Conservation (phyloP, 1,140 invertebrate genomes). For the Tetramorium simillimum region DNA sequence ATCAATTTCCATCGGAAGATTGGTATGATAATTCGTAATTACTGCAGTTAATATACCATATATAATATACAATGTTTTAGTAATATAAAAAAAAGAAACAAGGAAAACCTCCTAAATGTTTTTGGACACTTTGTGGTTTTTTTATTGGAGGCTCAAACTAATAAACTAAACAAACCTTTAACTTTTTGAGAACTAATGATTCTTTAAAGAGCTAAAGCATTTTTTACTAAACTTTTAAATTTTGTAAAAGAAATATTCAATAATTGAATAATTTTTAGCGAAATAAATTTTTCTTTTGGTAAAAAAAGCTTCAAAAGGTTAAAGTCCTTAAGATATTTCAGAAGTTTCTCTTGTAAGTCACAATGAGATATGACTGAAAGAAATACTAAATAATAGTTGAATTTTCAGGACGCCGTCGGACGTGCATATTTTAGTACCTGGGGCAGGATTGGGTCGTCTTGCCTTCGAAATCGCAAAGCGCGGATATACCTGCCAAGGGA, state of each 20-base stretch:
- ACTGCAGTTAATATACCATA: background rate
- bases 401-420: conserved; percentile 81
- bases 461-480: conserved; percentile 96
- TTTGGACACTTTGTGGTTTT: background rate
- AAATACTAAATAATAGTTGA: conserved; percentile 77
- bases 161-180: background rate
- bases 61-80: too few relatives aligned
- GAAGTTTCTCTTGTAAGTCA: conserved; percentile 15
- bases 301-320: too few relatives aligned
- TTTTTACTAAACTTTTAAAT: too few relatives aligned
- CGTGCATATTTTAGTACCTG: conserved; percentile 95
- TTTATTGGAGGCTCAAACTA: background rate
- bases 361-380: conserved; percentile 64
- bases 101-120: conserved; percentile 15
- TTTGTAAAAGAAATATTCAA: too few relatives aligned
- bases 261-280: too few relatives aligned
- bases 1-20: conserved; percentile 89
- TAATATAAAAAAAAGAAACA: background rate
- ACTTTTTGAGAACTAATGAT: too few relatives aligned
- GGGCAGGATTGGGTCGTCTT: conserved; percentile 96
- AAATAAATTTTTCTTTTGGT: too few relatives aligned
- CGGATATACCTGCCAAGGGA: conserved; percentile 97
- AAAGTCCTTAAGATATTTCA: background rate
- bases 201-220: too few relatives aligned
- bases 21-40: conserved; percentile 79